A percentile compares a stretch with the other conserved stretches of the same genome.
phyloP scores from a whole-genome alignment of 30 jellyfish, hydroid and myxozoan species.

The Cassiopea xamachana region DNA sequence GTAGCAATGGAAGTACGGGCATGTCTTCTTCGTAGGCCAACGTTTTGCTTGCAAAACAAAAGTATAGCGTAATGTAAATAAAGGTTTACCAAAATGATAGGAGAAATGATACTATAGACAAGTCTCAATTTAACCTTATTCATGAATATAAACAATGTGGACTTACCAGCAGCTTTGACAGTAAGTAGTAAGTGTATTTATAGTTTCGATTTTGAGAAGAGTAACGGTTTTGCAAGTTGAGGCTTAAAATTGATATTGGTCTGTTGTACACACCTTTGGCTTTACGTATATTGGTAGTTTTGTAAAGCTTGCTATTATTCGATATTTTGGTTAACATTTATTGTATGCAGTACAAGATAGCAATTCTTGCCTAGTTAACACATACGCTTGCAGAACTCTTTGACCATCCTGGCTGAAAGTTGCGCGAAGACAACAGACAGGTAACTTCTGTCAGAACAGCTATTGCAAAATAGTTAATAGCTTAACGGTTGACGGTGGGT shows the following conservation, averaged over 20 bases:
- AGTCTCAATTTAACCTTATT: neutral
- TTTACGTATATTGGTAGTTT: neutral
- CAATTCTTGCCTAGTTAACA: neutral
- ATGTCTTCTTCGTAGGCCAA: constrained; percentile 3
- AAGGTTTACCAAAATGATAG: neutral
- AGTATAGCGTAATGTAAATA: constrained; percentile 9
- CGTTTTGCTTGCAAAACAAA: neutral
- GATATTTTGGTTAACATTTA: neutral
- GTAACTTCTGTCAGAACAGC: neutral
- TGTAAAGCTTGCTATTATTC: neutral
- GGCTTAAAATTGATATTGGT: neutral
- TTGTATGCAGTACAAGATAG: neutral
- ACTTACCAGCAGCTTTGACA: neutral
- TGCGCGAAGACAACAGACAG: neutral
- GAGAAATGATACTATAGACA: neutral
- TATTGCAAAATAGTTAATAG: neutral
- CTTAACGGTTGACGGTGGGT: neutral
- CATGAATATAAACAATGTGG: neutral
- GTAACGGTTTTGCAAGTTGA: neutral
- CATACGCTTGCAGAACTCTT: neutral
- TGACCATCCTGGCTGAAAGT: neutral
- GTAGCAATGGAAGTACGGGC: neutral
- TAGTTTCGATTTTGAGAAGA: neutral
- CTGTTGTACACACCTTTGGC: neutral
- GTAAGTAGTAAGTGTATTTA: neutral